Percentiles rank a stretch among this genome's conserved stretches.
phyloP scores from a whole-genome alignment of 2,797 vertebrate genomes.

The Sardinella longiceps region DNA sequence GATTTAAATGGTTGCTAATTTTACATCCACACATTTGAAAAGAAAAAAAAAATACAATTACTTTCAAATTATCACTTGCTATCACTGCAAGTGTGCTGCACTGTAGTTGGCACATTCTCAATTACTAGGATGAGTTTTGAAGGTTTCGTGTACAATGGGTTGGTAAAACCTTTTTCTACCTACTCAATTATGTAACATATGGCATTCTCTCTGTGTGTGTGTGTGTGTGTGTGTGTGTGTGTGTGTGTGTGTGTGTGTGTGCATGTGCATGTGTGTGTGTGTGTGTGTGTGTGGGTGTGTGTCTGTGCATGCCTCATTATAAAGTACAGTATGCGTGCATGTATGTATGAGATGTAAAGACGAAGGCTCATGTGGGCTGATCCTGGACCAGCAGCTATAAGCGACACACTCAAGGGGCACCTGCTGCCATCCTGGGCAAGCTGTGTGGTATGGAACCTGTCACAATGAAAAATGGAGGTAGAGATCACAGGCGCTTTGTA shows the following conservation, averaged over 20 bases:
- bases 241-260: neutral
- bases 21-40: neutral
- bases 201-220: neutral
- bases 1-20: neutral
- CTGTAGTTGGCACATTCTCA: too few species aligned
- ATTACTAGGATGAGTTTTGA: neutral
- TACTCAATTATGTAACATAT: too few species aligned
- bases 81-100: too few species aligned
- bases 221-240: neutral
- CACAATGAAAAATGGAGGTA: constrained; percentile 60
- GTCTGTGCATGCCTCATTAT: neutral
- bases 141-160: too few species aligned
- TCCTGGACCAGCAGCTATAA: neutral
- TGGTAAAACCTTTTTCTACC: too few species aligned
- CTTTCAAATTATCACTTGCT: too few species aligned
- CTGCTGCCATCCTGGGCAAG: constrained; percentile 42
- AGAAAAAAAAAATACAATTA: too few species aligned
- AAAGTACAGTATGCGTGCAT: neutral
- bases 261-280: neutral
- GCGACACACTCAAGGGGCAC: neutral
- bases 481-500: constrained; percentile 64
- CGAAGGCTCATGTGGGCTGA: neutral
- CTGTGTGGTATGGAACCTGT: constrained; percentile 42
- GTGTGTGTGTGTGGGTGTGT: neutral
- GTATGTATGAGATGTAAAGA: constrained; percentile 14